Percentiles rank a stretch among this genome's conserved stretches.
Conservation (phyloP, 2,888 invertebrate genomes). For the Synergus laeviventris region DNA sequence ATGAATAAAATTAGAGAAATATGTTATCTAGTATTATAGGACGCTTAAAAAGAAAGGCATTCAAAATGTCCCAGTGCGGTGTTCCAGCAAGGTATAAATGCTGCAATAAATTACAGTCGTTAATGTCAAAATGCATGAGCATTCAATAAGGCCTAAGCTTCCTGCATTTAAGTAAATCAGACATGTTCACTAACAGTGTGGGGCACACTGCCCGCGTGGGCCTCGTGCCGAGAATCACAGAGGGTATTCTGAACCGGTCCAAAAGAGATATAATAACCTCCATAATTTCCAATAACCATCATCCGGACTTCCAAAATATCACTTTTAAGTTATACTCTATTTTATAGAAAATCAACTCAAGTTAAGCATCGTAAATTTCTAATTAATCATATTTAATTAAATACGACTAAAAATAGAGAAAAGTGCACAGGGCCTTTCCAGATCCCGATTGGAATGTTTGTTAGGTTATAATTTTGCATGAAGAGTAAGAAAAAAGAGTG, state of each 20-base stretch:
- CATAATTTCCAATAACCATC: neutral
- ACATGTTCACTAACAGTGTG: slow-evolving; percentile 48
- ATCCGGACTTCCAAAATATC: neutral
- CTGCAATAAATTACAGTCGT: slow-evolving; percentile 56
- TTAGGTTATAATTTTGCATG: neutral
- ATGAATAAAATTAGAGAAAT: slow-evolving; percentile 18
- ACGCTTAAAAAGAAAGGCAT: too few species aligned
- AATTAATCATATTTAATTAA: too few species aligned
- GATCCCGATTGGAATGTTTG: too few species aligned
- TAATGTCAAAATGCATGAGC: slow-evolving; percentile 66
- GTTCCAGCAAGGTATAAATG: neutral
- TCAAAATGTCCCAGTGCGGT: too few species aligned
- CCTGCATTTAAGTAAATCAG: slow-evolving; percentile 65
- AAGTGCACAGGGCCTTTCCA: too few species aligned
- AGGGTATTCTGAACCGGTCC: slow-evolving; percentile 9
- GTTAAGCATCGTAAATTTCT: too few species aligned
- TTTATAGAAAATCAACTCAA: too few species aligned
- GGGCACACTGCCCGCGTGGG: slow-evolving; percentile 1
- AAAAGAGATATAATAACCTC: neutral
- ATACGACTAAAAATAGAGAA: too few species aligned
- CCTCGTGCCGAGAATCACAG: slow-evolving; percentile 1
- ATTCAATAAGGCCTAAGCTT: slow-evolving; percentile 62
- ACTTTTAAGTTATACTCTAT: neutral
- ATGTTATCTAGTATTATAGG: too few species aligned
- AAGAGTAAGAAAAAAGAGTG: neutral